These are phyloP conservation scores for Limnothrissa miodon DNA, from an alignment of 2,113 vertebrate genomes.

Conservation along the genomic window DNA sequence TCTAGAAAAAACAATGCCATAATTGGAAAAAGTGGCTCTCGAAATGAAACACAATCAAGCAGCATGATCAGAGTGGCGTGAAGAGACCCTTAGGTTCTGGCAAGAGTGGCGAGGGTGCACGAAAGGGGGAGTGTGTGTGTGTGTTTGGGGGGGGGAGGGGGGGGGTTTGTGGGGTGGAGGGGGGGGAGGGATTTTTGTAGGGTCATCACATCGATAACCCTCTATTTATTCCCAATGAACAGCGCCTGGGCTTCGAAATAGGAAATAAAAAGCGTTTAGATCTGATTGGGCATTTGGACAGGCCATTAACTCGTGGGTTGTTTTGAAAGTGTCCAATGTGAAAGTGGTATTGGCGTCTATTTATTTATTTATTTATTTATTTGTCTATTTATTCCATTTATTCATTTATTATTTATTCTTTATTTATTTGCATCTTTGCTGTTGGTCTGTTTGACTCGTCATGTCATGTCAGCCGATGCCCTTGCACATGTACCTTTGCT, in stretches of 20 bases:
- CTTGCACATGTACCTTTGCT: not conserved
- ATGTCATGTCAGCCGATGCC: not conserved
- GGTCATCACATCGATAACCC: constrained; percentile 7
- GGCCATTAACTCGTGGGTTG: not conserved
- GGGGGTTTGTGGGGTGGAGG: not conserved
- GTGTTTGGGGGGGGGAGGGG: not conserved
- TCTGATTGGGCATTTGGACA: not conserved
- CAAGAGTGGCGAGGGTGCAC: not conserved
- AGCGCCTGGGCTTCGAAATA: not conserved
- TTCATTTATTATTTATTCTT: not conserved
- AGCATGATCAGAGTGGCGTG: constrained; percentile 29
- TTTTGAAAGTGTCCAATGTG: not conserved
- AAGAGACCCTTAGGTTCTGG: constrained; percentile 6
- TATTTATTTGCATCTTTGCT: no score
- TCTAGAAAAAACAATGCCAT: constrained; percentile 23
- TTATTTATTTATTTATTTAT: not conserved
- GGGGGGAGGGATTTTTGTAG: not conserved
- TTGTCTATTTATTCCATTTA: no score
- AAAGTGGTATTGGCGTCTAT: not conserved
- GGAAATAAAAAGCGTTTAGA: not conserved
- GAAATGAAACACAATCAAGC: constrained; percentile 36
- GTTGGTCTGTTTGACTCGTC: constrained; percentile 19
- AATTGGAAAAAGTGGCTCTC: constrained; percentile 35
- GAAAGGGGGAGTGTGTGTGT: no score
- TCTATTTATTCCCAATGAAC: constrained; percentile 10